A percentile compares a stretch with the other conserved stretches of the same genome.
phyloP scores from a whole-genome alignment of 2,113 vertebrate genomes.

The Dendropsophus ebraccatus region DNA sequence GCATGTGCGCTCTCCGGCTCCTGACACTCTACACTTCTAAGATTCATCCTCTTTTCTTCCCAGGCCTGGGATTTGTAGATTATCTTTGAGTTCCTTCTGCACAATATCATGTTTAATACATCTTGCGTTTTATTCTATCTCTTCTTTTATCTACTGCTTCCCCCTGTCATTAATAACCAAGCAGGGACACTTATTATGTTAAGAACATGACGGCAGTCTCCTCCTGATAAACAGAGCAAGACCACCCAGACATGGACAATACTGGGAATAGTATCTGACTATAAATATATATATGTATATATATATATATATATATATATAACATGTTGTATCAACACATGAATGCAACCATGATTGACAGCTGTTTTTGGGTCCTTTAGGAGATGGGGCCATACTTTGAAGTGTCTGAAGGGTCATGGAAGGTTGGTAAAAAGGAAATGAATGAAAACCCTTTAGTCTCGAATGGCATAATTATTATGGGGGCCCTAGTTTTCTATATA shows the following conservation, averaged over 20 bases:
- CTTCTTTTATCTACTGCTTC: constrained; percentile 55
- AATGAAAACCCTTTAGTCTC: too few species aligned
- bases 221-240: constrained; percentile 35
- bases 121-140: constrained; percentile 53
- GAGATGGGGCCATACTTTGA: too few species aligned
- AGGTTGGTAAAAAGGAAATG: too few species aligned
- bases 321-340: too few species aligned
- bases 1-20: constrained; percentile 10
- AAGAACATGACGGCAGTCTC: constrained; percentile 28
- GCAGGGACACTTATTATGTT: constrained; percentile 37
- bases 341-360: too few species aligned
- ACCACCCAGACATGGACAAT: constrained; percentile 40
- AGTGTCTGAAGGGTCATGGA: neutral
- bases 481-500: too few species aligned
- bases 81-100: constrained; percentile 45
- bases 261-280: neutral
- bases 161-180: constrained; percentile 45
- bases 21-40: constrained; percentile 42
- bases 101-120: constrained; percentile 52
- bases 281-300: too few species aligned
- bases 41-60: constrained; percentile 50
- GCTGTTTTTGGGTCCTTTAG: too few species aligned
- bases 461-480: too few species aligned
- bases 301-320: too few species aligned
- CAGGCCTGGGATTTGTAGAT: constrained; percentile 55